Base-by-base conservation (phyloP, 1,140 invertebrate genomes). In the Apis cerana region DNA sequence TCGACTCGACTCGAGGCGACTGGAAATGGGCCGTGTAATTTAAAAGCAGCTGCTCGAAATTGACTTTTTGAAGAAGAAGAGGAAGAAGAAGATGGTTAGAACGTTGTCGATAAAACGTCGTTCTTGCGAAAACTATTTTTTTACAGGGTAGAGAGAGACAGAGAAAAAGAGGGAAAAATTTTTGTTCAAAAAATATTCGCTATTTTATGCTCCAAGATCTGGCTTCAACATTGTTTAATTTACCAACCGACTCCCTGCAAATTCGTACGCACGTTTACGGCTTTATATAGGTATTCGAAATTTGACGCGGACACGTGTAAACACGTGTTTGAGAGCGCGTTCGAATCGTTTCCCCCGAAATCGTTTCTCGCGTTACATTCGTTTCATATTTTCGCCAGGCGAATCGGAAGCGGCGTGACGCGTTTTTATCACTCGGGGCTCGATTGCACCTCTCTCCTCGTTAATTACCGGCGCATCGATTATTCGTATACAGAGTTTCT, bases 11-110 rank as follows among this genome's bases (percentile, higher is more conserved):
- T 64, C n/a, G 78, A 62, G n/a, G 21, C 12, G 33, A 43, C 70
- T 69, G 5, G 13, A 74, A 61, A 61, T 75, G 81, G 54, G 75
- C 48, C 79, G 84, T 82, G 87, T 89, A 89, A 89, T 89, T 89
- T 89, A 89, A 89, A 89, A 89, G 88, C 87, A 84, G 79, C 84
- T 86, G 11, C 19, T 75, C 75, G 77, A 43, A 43, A 43, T 43
- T 43, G 33, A 43, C 33, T 43, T 43, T 43, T 43, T 7, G 0
- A 43, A 43, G 33, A 43, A 43, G 33, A 43, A 43, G 33, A 33
- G 2, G 33, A 33, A 33, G 33, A 43, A 43, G 33, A 43, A 43
- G 33, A 43, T 43, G 33, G 33, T 43, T 43, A 43, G 33, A 43
- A 5, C 2, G 33, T 43, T 43, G 33, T 43, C 33, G 33, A 43